phyloP scores from a whole-genome alignment of 2,888 invertebrate species.

The Meteorus colon region DNA sequence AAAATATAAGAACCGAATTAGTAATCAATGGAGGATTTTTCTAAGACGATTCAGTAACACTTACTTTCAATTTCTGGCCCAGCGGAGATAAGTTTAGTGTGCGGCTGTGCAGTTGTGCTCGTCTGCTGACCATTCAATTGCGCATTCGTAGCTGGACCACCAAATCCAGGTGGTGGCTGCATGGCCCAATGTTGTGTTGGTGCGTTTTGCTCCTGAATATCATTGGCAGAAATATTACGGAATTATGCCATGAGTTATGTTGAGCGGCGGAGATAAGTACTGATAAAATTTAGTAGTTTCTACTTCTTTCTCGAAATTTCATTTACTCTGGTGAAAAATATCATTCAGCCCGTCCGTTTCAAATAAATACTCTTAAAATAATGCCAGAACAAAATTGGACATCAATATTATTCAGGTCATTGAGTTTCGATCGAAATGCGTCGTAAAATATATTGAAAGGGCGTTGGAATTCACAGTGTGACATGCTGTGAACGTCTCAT shows the following conservation, averaged over 20 bases:
- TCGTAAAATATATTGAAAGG: too few species aligned
- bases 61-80: conserved; percentile 72
- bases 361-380: too few species aligned
- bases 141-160: conserved; percentile 65
- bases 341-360: too few species aligned
- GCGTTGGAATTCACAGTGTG: too few species aligned
- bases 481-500: too few species aligned
- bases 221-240: conserved; percentile 11
- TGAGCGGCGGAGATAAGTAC: too few species aligned
- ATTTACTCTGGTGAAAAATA: too few species aligned
- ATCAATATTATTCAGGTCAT: too few species aligned
- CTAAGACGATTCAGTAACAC: conserved; percentile 44
- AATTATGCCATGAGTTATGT: background rate
- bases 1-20: background rate
- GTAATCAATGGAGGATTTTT: background rate
- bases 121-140: conserved; percentile 68
- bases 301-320: too few species aligned
- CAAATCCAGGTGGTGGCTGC: conserved; percentile 72
- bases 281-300: too few species aligned
- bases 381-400: too few species aligned
- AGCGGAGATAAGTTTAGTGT: conserved; percentile 71
- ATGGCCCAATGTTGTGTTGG: conserved; percentile 71
- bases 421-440: too few species aligned
- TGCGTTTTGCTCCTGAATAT: conserved; percentile 65
- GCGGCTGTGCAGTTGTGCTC: conserved; percentile 70